A percentile compares a stretch with the other conserved stretches of the same genome.
These are phyloP conservation scores for Lutjanus erythropterus DNA, from an alignment of 2,113 vertebrate genomes.

Conservation along the genomic window DNA sequence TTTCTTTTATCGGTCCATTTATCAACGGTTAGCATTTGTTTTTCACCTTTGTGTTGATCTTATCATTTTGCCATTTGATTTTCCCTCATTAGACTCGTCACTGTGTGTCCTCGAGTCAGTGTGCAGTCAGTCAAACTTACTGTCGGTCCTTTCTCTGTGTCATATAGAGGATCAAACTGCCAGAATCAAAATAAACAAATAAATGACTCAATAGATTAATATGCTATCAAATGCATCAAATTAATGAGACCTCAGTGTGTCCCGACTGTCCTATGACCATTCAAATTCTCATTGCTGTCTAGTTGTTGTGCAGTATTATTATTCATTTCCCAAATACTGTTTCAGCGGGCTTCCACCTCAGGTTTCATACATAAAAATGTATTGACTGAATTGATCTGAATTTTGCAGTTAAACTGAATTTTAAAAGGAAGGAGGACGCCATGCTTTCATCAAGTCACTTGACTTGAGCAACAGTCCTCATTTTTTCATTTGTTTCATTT, in stretches of 20 bases:
- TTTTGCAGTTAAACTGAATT: not conserved
- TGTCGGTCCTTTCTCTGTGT: not conserved
- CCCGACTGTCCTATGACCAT: not conserved
- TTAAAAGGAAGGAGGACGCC: not conserved
- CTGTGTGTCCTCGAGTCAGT: not conserved
- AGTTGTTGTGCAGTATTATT: not conserved
- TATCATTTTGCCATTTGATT: conserved; percentile 2
- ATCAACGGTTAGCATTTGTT: not conserved
- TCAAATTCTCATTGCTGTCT: not conserved
- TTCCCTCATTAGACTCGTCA: not conserved
- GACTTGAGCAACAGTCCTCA: not conserved
- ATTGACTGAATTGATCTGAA: not conserved
- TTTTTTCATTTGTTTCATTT: not conserved
- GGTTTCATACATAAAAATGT: not conserved
- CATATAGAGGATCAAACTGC: too few species aligned
- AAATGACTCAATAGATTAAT: too few species aligned
- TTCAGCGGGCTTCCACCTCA: not conserved
- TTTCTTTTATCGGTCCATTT: not conserved
- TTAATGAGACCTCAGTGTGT: not conserved
- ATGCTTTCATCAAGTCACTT: not conserved
- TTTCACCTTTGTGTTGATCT: not conserved
- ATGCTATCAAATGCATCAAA: too few species aligned
- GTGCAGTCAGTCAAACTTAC: not conserved
- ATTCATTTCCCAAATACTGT: not conserved
- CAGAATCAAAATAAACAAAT: too few species aligned